Conservation (phyloP, 2,888 invertebrate genomes). For the Philereme transversata region DNA sequence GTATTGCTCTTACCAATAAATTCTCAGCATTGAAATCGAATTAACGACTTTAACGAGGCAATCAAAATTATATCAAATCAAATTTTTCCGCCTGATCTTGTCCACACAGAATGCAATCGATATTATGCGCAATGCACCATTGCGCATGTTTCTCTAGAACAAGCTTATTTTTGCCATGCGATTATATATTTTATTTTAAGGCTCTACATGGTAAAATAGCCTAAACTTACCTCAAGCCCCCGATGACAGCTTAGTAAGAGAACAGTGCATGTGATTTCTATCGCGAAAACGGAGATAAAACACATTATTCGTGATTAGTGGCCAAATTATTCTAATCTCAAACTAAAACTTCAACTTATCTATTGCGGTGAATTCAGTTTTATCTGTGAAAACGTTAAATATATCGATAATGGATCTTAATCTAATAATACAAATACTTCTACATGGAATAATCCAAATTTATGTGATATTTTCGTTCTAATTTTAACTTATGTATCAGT, state of each 20-base stretch:
- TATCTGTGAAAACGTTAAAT: constrained; percentile 2
- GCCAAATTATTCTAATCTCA: neutral
- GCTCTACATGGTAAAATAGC: constrained; percentile 27
- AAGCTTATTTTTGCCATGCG: constrained; percentile 16
- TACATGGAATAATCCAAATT: constrained; percentile 14
- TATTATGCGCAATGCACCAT: constrained; percentile 79
- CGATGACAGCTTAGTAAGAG: constrained; percentile 71
- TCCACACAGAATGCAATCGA: constrained; percentile 77
- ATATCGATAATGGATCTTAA: constrained; percentile 19
- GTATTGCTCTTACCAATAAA: neutral
- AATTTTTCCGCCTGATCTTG: constrained; percentile 74
- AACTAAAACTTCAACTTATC: neutral
- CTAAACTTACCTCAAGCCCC: constrained; percentile 40
- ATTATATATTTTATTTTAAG: constrained; percentile 40
- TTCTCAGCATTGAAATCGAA: constrained; percentile 7
- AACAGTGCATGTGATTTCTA: constrained; percentile 66
- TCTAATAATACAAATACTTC: constrained; percentile 18
- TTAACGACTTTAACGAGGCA: constrained; percentile 11
- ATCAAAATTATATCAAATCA: constrained; percentile 41
- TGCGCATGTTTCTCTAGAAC: constrained; percentile 74
- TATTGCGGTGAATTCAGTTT: neutral
- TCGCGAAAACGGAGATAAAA: constrained; percentile 50
- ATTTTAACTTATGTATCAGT: constrained; percentile 13
- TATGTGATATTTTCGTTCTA: constrained; percentile 14
- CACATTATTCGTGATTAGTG: constrained; percentile 5